Evolutionary conservation across 2,797 vertebrate species (phyloP).

Genomic region (Hyperoplus immaculatus): DNA sequence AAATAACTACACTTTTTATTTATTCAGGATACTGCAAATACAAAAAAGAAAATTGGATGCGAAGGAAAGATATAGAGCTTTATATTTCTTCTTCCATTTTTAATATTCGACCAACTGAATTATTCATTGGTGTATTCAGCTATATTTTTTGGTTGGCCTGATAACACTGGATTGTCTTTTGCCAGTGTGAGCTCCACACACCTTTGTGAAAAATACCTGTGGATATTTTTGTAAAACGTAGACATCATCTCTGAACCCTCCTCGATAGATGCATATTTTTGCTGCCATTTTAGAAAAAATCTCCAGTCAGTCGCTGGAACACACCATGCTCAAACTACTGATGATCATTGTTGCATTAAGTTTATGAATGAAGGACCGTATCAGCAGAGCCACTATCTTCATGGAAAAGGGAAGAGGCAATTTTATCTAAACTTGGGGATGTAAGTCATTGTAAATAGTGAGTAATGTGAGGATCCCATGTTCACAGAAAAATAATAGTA

Average conservation of each 20-base stretch:
- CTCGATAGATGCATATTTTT: background rate
- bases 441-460: constrained; percentile 51
- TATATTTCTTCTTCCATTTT: background rate
- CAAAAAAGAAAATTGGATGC: background rate
- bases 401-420: constrained; percentile 40
- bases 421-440: constrained; percentile 54
- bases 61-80: background rate
- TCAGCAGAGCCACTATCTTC: constrained; percentile 44
- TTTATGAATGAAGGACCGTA: constrained; percentile 37
- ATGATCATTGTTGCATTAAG: constrained; percentile 48
- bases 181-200: background rate
- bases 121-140: background rate
- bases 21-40: background rate
- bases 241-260: background rate
- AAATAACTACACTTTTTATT: background rate
- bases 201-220: background rate
- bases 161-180: background rate
- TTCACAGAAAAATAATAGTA: constrained; percentile 68
- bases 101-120: background rate
- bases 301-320: constrained; percentile 27
- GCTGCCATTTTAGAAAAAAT: constrained; percentile 6
- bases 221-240: background rate
- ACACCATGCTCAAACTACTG: constrained; percentile 28
- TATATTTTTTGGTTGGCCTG: background rate
- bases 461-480: constrained; percentile 64